Conservation (phyloP, 1,140 invertebrate species). For the Drosophila truncata region DNA sequence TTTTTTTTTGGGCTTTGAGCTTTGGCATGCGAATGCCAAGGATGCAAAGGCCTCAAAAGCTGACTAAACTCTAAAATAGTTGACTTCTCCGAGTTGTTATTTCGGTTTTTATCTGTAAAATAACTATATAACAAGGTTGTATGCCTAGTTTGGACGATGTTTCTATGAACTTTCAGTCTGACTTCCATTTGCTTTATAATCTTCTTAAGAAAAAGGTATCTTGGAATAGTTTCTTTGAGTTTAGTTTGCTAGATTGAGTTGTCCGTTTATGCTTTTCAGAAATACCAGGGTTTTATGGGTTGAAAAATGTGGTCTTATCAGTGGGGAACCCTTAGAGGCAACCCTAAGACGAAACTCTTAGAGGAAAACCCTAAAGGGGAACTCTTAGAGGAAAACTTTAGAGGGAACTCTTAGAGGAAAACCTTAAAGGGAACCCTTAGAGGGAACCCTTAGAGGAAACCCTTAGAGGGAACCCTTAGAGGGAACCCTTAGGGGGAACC, state of each 20-base stretch:
- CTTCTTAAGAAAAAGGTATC: not conserved
- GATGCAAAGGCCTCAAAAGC: not conserved
- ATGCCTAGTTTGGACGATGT: not conserved
- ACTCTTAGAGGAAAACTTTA: too few species aligned
- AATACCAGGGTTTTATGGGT: too few species aligned
- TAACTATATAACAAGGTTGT: not conserved
- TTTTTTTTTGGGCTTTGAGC: constrained; percentile 15
- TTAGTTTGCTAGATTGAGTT: not conserved
- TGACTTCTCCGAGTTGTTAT: not conserved
- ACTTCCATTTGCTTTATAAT: not conserved
- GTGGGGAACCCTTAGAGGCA: not conserved
- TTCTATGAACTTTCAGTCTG: too few species aligned
- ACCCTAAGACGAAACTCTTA: too few species aligned
- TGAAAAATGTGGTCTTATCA: not conserved
- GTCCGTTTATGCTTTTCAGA: too few species aligned
- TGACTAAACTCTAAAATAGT: not conserved
- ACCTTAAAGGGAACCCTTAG: too few species aligned
- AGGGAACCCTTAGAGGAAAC: too few species aligned
- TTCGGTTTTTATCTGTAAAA: not conserved
- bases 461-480: too few species aligned
- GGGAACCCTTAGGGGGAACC: too few species aligned
- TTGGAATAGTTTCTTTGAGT: not conserved
- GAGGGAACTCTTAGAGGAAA: too few species aligned
- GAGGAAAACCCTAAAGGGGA: too few species aligned
- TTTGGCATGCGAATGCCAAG: constrained; percentile 4